phyloP scores from a whole-genome alignment of 2,797 vertebrate species.

The Sebastes kiyomatsui region DNA sequence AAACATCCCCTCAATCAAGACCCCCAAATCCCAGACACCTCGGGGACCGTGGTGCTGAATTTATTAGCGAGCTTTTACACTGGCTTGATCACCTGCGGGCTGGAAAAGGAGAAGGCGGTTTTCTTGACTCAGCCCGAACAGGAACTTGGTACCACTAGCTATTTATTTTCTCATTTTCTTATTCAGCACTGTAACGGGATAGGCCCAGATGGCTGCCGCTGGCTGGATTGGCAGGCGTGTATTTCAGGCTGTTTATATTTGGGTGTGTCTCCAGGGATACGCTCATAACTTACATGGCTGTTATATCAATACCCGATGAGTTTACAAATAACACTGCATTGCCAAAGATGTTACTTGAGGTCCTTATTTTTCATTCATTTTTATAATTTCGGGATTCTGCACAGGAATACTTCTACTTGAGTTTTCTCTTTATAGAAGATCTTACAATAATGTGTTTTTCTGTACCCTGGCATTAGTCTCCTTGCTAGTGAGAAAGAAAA shows the following conservation, averaged over 20 bases:
- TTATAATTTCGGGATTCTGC: not conserved
- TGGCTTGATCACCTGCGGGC: constrained; percentile 56
- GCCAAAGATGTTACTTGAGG: constrained; percentile 4
- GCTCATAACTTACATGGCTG: constrained; percentile 47
- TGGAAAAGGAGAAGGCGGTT: constrained; percentile 49
- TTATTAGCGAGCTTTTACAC: constrained; percentile 48
- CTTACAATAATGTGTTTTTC: not conserved
- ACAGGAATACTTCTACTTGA: not conserved
- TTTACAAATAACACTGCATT: constrained; percentile 50
- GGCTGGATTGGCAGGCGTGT: constrained; percentile 48
- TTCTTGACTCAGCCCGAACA: constrained; percentile 61
- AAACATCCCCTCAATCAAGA: constrained; percentile 52
- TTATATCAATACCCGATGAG: constrained; percentile 56
- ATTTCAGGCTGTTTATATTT: constrained; percentile 78
- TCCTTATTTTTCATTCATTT: not conserved
- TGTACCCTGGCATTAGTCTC: not conserved
- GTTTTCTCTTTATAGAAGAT: not conserved
- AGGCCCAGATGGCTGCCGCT: constrained; percentile 51
- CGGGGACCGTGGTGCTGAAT: constrained; percentile 54
- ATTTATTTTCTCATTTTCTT: constrained; percentile 72
- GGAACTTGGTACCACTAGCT: constrained; percentile 54
- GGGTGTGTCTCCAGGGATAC: constrained; percentile 59
- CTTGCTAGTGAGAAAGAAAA: not conserved
- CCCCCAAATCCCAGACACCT: constrained; percentile 61
- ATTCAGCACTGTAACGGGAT: constrained; percentile 74